phyloP scores from a whole-genome alignment of 1,140 invertebrate genomes.

The Anastatus disparis region DNA sequence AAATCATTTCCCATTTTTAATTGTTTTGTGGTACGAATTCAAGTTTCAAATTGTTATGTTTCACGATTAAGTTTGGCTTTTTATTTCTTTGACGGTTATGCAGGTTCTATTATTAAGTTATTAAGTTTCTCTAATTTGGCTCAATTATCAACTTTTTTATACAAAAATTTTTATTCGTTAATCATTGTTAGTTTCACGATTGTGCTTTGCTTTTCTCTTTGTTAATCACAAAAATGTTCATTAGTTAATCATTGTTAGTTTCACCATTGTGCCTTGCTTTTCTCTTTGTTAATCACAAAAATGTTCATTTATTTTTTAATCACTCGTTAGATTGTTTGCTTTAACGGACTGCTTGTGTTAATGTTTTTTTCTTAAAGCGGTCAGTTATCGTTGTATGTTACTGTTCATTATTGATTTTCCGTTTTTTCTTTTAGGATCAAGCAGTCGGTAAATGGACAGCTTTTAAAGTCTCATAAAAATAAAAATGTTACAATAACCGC shows the following conservation, averaged over 20 bases:
- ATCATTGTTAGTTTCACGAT: background rate
- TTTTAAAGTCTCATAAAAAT: too few relatives aligned
- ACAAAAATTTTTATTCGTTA: background rate
- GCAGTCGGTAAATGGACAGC: too few relatives aligned
- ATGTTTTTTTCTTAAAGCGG: background rate
- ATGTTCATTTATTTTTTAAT: background rate
- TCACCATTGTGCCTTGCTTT: background rate
- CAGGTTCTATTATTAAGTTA: too few relatives aligned
- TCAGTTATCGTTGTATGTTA: slow-evolving; percentile 14
- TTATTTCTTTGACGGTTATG: background rate
- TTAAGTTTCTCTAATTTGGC: too few relatives aligned
- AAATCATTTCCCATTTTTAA: background rate
- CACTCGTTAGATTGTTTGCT: background rate
- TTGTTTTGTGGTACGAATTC: background rate
- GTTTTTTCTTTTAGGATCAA: too few relatives aligned
- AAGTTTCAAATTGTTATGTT: slow-evolving; percentile 24
- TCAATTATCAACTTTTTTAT: too few relatives aligned
- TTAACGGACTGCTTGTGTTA: background rate
- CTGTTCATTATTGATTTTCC: slow-evolving; percentile 27
- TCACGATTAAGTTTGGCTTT: slow-evolving; percentile 2
- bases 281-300: background rate
- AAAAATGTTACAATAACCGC: too few relatives aligned
- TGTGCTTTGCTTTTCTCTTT: background rate
- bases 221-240: background rate
- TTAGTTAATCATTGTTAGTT: background rate